A percentile compares a stretch with the other conserved stretches of the same genome.
phyloP scores from a whole-genome alignment of 2,888 invertebrate species.

The Dolichomitus sp. region DNA sequence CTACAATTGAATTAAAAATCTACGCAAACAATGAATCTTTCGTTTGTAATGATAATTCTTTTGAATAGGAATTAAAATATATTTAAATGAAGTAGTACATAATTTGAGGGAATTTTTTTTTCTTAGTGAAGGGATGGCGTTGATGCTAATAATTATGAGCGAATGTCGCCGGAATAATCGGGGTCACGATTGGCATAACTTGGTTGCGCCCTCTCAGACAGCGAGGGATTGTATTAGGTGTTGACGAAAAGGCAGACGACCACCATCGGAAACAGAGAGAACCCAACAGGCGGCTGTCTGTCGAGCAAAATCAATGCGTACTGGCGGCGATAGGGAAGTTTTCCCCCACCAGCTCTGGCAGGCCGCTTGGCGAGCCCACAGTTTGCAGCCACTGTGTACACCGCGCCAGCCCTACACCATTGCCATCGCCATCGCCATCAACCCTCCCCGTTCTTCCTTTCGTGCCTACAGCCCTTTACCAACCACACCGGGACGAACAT shows the following conservation, averaged over 20 bases:
- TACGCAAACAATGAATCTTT: not conserved
- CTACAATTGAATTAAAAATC: not conserved
- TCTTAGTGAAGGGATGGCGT: not conserved
- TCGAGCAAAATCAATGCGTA: slow-evolving; percentile 85
- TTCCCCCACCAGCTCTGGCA: slow-evolving; percentile 58
- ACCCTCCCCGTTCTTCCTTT: slow-evolving; percentile 52
- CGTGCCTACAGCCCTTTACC: slow-evolving; percentile 53
- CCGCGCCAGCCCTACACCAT: slow-evolving; percentile 17
- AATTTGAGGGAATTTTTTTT: not conserved
- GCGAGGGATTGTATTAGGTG: slow-evolving; percentile 14
- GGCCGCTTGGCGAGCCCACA: slow-evolving; percentile 66
- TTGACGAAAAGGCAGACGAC: slow-evolving; percentile 44
- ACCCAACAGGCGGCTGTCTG: slow-evolving; percentile 83
- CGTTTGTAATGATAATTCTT: not conserved
- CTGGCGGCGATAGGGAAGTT: slow-evolving; percentile 81
- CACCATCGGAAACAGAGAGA: slow-evolving; percentile 66
- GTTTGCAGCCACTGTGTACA: slow-evolving; percentile 36
- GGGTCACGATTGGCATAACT: slow-evolving; percentile 20
- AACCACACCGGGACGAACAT: slow-evolving; percentile 40
- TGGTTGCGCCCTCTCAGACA: slow-evolving; percentile 20
- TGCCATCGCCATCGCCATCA: slow-evolving; percentile 22
- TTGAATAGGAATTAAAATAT: not conserved
- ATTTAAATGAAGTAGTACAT: not conserved
- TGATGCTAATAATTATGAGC: not conserved
- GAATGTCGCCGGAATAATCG: slow-evolving; percentile 12